Base-by-base conservation (phyloP, 2,888 invertebrate genomes). In the Ormyrus pomaceus region DNA sequence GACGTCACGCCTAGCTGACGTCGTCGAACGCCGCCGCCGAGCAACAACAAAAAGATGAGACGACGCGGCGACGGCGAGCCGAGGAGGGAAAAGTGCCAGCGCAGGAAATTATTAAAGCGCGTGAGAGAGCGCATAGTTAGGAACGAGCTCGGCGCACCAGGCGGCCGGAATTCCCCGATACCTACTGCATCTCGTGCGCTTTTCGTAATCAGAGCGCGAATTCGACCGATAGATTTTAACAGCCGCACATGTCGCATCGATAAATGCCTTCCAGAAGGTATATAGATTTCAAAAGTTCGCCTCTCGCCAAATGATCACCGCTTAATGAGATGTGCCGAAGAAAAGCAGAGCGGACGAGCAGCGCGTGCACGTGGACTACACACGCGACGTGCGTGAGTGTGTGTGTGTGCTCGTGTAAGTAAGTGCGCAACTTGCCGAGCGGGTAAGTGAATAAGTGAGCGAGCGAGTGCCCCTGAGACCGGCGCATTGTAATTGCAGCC, bases 401-500 rank as follows among this genome's bases (percentile, higher is more conserved):
- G 11, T 8, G 34, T 19, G 34, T 62, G 50, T 11, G 61, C 53
- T 9, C 58, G 71, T 62, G 7, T 19, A 73, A 72, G 66, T 72
- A 80, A 76, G 76, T 72, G 68, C 69, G 65, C 73, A 77, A 65
- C 77, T 77, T 73, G 73, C 68, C 68, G 65, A 80, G 69, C 69
- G 69, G 48, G 69, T 80, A 77, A 80, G 77, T 77, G 80, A 80
- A 80, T 77, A 77, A 80, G 65, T 74, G 80, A 77, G 77, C 13
- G 77, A 76, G 68, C 65, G 59, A 73, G 77, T 69, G 69, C 77
- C 77, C 80, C 77, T 69, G 77, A 84, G 82, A 83, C 83, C 83
- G 81, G 83, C 84, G 85, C 86, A 87, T 85, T 87, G 85, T 84
- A 87, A 87, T 87, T 85, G 85, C 84, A 85, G 85, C 82, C 84